Base-by-base conservation (phyloP, 2,888 invertebrate species). In the Meteorus cinctellus region DNA sequence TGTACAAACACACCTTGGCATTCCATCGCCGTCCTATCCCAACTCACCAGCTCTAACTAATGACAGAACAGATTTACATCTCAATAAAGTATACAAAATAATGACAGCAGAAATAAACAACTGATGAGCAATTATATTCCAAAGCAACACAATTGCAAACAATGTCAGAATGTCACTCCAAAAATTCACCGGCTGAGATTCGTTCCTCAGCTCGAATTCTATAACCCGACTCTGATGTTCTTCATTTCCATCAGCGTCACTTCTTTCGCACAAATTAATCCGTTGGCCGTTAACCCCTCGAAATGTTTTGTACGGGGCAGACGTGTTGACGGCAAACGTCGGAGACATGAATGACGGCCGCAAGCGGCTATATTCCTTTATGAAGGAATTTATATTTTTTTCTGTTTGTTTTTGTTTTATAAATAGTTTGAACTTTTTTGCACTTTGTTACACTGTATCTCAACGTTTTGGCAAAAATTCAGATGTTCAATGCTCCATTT, bases 41-140 rank as follows among this genome's bases (percentile, higher is more conserved):
- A 60, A 84, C 84, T 71, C 67, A 87, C 88, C 87, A 77, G 82
- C 81, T 63, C 81, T 82, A 3, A 81, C 76, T 45, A 86, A 81
- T 10, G 84, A 80, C 24, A 85, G 12, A 8, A 83, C 78, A 34
- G 70, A 78, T 72, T 81, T 83, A 41, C 81, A 81, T 63, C 82
- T 82, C 1, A 86, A 45, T 27, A 79, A 31, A n/a, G 85, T 51
- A 66, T 79, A 69, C 31, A 81, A 34, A 8, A 65, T n/a, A 4
- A 74, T 78, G 4, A 82, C 12, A 2, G 78, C 41, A 1, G 82
- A 12, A 1, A 74, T 34, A 48, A 62, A 45, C 10, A 60, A 27
- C n/a, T 41, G 27, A 41, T 74, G 27, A 14, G n/a, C 16, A 6
- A 45, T 12, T 16, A 60, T 36, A 34, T 34, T 41, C 62, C 60